phyloP scores from a whole-genome alignment of 2,797 vertebrate species.

The Hydrolagus colliei region DNA sequence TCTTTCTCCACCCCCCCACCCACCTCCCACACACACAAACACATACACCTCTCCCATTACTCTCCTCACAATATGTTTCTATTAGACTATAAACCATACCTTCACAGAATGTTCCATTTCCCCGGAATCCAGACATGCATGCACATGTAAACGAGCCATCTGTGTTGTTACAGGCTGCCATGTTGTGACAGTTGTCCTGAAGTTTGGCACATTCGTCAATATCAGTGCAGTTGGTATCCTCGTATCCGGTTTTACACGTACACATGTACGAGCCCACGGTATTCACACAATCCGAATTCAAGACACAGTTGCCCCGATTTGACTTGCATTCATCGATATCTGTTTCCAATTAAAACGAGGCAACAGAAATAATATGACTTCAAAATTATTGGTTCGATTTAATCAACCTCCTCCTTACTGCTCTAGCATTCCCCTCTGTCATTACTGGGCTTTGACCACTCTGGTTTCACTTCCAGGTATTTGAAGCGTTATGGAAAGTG shows the following conservation, averaged over 20 bases:
- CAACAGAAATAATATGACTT: not conserved
- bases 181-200: not conserved
- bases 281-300: not conserved
- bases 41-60: no score
- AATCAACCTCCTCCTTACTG: not conserved
- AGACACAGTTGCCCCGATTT: not conserved
- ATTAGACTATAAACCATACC: not conserved
- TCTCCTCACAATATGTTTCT: no score
- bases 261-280: not conserved
- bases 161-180: not conserved
- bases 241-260: conserved; percentile 3
- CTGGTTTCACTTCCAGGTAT: not conserved
- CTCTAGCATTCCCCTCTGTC: not conserved
- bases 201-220: conserved; percentile 3
- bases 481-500: not conserved
- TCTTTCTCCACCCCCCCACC: no score
- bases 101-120: conserved; percentile 23
- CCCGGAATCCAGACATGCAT: not conserved
- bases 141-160: not conserved
- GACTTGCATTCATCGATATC: conserved; percentile 11
- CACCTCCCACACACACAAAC: no score
- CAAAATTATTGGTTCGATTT: not conserved
- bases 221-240: conserved; percentile 4
- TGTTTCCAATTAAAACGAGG: not conserved
- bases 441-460: not conserved